Base-by-base conservation (phyloP, 2,888 invertebrate genomes). In the Cryptophagus acutangulus region DNA sequence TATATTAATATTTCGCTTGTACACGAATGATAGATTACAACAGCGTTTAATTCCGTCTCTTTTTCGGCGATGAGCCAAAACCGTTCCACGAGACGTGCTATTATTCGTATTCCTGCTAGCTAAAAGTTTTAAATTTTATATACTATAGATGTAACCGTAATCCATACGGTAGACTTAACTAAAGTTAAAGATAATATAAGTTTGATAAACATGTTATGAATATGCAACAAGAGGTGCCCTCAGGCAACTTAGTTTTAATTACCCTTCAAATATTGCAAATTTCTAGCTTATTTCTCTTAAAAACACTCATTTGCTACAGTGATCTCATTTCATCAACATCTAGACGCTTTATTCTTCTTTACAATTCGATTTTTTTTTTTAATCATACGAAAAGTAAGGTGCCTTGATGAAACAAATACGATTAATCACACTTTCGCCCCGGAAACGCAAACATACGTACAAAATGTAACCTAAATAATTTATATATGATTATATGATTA, bases 121-220 rank as follows among this genome's bases (percentile, higher is more conserved):
- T 31, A n/a, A 35, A 42, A 43, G 36, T 53, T 51, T 48, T 44
- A 41, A 38, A 33, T 35, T 42, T 17, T 18, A 33, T 14, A 34
- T 20, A 35, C 37, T 39, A 52, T 46, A 51, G 48, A 53, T 42
- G 45, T 48, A 47, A 43, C 48, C 52, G 38, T 48, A 44, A 54
- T 51, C 52, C 53, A 50, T 51, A 58, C 55, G 59, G 55, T 57
- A 61, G 58, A 61, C 54, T 62, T 53, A 57, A 54, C 59, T 61
- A 56, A 62, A 65, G 60, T 65, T 65, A 66, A 66, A 66, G 67
- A 67, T 67, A 67, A 66, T 67, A 66, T 66, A 67, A 67, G 66
- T 66, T 66, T 59, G 63, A 62, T 63, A 65, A 65, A 65, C 64
- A 66, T 58, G 60, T 59, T 59, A 66, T 67, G 66, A 67, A 67